Evolutionary conservation across 2,888 invertebrate genomes (phyloP).

Genomic region (Melitaea athalia): DNA sequence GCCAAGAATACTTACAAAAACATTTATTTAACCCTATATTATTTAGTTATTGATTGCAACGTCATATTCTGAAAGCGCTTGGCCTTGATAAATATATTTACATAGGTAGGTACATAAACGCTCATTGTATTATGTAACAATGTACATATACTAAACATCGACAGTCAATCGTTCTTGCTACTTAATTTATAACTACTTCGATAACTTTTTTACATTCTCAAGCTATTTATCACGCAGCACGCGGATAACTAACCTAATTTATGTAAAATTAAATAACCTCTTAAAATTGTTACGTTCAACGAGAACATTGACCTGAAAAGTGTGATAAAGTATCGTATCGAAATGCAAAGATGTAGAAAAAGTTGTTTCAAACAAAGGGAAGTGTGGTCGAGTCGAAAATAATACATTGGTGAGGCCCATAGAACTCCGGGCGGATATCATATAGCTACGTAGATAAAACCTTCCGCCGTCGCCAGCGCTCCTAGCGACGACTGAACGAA

Average conservation of each 20-base stretch:
- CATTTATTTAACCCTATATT: conserved; percentile 35
- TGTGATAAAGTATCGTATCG: conserved; percentile 58
- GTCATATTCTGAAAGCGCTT: conserved; percentile 58
- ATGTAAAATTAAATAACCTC: conserved; percentile 58
- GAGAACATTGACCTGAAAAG: conserved; percentile 57
- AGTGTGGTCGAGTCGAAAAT: conserved; percentile 72
- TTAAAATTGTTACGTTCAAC: conserved; percentile 46
- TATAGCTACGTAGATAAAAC: conserved; percentile 82
- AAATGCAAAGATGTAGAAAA: conserved; percentile 65
- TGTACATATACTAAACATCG: conserved; percentile 60
- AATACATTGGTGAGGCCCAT: conserved; percentile 75
- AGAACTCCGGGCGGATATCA: conserved; percentile 76
- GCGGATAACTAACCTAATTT: conserved; percentile 44
- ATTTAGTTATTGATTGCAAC: conserved; percentile 40
- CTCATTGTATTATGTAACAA: conserved; percentile 68
- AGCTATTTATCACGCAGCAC: conserved; percentile 39
- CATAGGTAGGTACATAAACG: conserved; percentile 60
- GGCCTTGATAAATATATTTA: conserved; percentile 67
- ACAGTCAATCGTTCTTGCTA: conserved; percentile 53
- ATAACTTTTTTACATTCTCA: conserved; percentile 46
- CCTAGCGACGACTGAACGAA: conserved; percentile 68
- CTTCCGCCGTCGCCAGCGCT: conserved; percentile 79
- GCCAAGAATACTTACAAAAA: conserved; percentile 27
- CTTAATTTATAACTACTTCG: conserved; percentile 57
- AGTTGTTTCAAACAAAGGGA: conserved; percentile 76